A percentile compares a stretch with the other conserved stretches of the same genome.
phyloP scores from a whole-genome alignment of 2,113 vertebrate species.

The Siniperca chuatsi region DNA sequence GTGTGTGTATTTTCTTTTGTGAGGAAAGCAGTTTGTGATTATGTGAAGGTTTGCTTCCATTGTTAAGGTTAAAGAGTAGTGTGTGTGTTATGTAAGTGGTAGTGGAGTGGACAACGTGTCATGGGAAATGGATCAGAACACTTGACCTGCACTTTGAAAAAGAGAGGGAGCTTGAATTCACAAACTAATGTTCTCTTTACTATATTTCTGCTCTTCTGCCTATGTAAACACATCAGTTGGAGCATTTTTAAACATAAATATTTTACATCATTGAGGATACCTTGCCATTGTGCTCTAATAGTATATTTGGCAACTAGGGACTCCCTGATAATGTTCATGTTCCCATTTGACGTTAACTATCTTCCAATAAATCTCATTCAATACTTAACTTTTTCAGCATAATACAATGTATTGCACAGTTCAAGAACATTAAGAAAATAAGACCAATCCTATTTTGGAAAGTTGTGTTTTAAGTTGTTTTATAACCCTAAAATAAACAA shows the following conservation, averaged over 20 bases:
- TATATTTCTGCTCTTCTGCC: neutral
- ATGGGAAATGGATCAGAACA: slow-evolving; percentile 21
- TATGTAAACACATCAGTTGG: neutral
- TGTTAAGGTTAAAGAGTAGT: slow-evolving; percentile 30
- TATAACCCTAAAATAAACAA: too few relatives aligned
- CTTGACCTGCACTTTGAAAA: slow-evolving; percentile 15
- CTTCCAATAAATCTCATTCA: neutral
- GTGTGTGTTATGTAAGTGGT: slow-evolving; percentile 20
- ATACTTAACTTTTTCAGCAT: neutral
- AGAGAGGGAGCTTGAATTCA: neutral
- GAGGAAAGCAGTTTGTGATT: neutral
- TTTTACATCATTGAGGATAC: neutral
- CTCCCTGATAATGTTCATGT: neutral
- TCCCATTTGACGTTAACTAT: neutral
- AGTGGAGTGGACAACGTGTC: slow-evolving; percentile 9
- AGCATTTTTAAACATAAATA: neutral
- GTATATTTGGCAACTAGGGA: neutral
- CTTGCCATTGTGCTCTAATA: neutral
- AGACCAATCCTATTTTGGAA: neutral
- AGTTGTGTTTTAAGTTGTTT: neutral
- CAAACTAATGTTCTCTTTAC: neutral
- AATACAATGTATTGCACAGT: neutral
- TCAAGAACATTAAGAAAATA: neutral
- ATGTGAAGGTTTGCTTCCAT: slow-evolving; percentile 19
- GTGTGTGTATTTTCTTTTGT: neutral